A percentile compares a stretch with the other conserved stretches of the same genome.
Conservation (phyloP, 2,888 invertebrate species). For the Drosophila robusta region DNA sequence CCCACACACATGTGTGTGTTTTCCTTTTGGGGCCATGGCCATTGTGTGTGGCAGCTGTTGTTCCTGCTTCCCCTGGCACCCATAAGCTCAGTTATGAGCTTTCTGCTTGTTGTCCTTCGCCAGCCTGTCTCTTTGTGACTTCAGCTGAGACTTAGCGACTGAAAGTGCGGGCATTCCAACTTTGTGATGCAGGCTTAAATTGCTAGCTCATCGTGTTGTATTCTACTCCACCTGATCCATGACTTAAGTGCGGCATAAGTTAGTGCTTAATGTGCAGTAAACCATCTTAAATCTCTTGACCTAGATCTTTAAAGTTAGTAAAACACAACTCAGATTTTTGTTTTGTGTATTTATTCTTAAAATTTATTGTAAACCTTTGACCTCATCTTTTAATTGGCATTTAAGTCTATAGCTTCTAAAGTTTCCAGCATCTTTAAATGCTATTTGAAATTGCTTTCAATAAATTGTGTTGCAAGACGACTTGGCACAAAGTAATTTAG, state of each 20-base stretch:
- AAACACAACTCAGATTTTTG: too few relatives aligned
- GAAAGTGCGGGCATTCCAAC: constrained; percentile 7
- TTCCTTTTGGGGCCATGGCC: constrained; percentile 45
- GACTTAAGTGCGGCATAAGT: not conserved
- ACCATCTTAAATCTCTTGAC: not conserved
- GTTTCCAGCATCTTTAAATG: not conserved
- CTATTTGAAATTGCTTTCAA: not conserved
- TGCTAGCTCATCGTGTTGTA: constrained; percentile 22
- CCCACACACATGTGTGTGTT: constrained; percentile 32
- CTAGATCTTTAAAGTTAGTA: not conserved
- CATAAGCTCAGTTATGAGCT: constrained; percentile 67
- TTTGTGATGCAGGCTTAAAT: constrained; percentile 5
- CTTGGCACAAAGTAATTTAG: too few relatives aligned
- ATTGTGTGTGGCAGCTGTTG: constrained; percentile 57
- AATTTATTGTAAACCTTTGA: not conserved
- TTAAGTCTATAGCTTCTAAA: not conserved
- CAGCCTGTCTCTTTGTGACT: constrained; percentile 24
- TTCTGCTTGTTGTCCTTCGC: constrained; percentile 47
- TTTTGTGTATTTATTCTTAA: too few relatives aligned
- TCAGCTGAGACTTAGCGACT: constrained; percentile 6
- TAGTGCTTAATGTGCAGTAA: not conserved
- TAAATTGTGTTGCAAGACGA: too few relatives aligned
- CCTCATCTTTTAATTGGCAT: not conserved
- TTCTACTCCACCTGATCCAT: constrained; percentile 12
- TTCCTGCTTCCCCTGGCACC: not conserved